These are phyloP conservation scores for Micronycteris hirsuta DNA, from an alignment of 2,113 vertebrate species.

Conservation along the genomic window DNA sequence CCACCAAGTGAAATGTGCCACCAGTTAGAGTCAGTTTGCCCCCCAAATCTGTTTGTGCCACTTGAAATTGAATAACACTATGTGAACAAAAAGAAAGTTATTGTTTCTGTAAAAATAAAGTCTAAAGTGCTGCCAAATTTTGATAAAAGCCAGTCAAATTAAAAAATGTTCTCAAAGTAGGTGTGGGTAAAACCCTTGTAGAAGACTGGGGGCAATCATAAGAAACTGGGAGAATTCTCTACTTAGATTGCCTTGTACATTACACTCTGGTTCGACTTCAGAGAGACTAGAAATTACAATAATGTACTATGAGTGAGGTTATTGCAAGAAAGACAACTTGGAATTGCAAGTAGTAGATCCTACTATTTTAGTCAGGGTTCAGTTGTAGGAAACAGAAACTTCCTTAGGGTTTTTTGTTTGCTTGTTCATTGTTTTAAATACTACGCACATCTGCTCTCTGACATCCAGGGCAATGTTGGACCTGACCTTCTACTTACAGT, in stretches of 20 bases:
- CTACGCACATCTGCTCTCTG: not conserved
- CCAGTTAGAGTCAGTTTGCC: not conserved
- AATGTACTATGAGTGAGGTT: not conserved
- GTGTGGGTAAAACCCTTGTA: not conserved
- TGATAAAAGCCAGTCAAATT: not conserved
- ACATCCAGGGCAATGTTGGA: not conserved
- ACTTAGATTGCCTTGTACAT: not conserved
- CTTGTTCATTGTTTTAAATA: not conserved
- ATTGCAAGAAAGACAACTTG: not conserved
- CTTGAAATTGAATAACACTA: not conserved
- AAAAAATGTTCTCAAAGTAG: not conserved
- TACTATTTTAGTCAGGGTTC: not conserved
- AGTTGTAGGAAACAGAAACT: not conserved
- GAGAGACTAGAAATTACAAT: not conserved
- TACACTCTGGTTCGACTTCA: not conserved
- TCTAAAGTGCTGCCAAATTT: not conserved
- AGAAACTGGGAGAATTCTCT: not conserved
- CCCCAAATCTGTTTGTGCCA: not conserved
- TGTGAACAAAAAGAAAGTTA: not conserved
- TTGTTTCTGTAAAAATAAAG: not conserved
- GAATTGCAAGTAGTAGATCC: not conserved
- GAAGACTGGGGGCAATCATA: not conserved
- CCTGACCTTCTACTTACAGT: not conserved
- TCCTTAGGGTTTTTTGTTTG: not conserved
- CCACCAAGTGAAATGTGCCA: not conserved